These are phyloP conservation scores for Pachycephala philippinensis DNA, from an alignment of 2,113 vertebrate species.

Conservation along the genomic window DNA sequence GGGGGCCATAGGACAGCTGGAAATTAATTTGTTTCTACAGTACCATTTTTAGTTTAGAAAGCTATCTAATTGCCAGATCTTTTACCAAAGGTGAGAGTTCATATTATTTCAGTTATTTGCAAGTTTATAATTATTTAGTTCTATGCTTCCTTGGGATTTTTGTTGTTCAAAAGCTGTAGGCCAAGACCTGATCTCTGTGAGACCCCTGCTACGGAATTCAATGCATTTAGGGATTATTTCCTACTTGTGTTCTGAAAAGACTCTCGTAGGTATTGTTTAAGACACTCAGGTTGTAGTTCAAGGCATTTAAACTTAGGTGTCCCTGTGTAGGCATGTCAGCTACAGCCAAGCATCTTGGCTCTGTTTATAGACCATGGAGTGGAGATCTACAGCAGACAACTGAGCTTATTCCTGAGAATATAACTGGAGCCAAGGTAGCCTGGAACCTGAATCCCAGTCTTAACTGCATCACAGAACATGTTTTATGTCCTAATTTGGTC, in stretches of 20 bases:
- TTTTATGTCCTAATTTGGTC: not conserved
- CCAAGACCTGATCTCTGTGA: not conserved
- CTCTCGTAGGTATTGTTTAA: not conserved
- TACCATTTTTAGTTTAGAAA: not conserved
- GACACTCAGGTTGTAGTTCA: not conserved
- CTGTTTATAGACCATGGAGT: not conserved
- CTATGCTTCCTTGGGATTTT: not conserved
- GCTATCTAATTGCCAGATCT: not conserved
- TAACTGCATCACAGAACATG: not conserved
- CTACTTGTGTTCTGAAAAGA: not conserved
- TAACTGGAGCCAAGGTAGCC: not conserved
- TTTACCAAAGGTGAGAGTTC: not conserved
- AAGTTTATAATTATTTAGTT: not conserved
- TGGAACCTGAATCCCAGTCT: not conserved
- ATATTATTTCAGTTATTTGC: not conserved
- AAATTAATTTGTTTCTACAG: not conserved
- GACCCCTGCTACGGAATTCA: not conserved
- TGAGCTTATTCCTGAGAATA: not conserved
- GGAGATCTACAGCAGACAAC: not conserved
- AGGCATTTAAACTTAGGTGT: not conserved
- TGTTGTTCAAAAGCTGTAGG: not conserved
- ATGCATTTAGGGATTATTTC: not conserved
- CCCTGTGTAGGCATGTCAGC: not conserved
- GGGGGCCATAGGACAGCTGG: not conserved
- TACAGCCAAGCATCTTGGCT: not conserved